Conservation (phyloP, 2,888 invertebrate species). For the Drymonia ruficornis region DNA sequence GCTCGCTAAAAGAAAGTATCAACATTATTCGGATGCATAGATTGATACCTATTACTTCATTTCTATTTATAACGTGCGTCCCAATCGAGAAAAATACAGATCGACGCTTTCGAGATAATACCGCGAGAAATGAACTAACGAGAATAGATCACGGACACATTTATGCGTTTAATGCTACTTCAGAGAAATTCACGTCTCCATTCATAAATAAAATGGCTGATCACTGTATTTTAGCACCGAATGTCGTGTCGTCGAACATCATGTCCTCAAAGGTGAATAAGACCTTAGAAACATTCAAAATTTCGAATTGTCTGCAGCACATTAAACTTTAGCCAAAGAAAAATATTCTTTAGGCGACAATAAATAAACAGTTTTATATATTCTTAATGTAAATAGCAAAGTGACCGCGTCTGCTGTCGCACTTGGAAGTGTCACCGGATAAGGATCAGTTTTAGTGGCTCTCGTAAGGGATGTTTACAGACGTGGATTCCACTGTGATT, state of each 20-base stretch:
- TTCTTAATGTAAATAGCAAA: slow-evolving; percentile 20
- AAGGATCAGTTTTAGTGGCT: slow-evolving; percentile 33
- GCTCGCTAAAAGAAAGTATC: slow-evolving; percentile 11
- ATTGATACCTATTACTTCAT: background rate
- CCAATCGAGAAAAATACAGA: background rate
- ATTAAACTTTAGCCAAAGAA: background rate
- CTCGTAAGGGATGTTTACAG: slow-evolving; percentile 34
- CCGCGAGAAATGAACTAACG: background rate
- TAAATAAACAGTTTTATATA: slow-evolving; percentile 20
- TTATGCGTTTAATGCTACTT: background rate
- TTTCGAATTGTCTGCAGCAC: background rate
- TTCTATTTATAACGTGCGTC: slow-evolving; percentile 1
- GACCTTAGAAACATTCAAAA: background rate
- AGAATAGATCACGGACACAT: background rate
- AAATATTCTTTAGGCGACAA: background rate
- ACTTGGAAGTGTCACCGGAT: slow-evolving; percentile 32
- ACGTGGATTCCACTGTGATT: slow-evolving; percentile 28
- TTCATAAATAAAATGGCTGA: slow-evolving; percentile 1
- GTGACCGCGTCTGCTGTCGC: slow-evolving; percentile 23
- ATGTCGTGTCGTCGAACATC: background rate
- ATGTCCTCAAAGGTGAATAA: background rate
- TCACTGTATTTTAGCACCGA: background rate
- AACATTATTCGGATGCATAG: slow-evolving; percentile 1
- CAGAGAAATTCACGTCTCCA: background rate
- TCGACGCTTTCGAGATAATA: background rate